Conservation (phyloP, 2,113 vertebrate genomes). For the Peromyscus polionotus region DNA sequence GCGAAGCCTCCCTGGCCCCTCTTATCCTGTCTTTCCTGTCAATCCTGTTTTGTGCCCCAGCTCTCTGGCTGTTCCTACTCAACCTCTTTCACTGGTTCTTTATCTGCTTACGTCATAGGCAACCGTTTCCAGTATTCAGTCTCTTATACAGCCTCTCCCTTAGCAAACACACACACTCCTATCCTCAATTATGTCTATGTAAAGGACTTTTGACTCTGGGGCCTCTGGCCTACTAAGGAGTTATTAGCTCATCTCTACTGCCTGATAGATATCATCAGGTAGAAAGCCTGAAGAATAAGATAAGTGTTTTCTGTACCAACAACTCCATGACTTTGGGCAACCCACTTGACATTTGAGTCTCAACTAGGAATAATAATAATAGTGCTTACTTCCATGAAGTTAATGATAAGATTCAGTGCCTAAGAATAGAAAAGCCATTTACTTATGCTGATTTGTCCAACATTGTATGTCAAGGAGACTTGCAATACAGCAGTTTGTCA, state of each 20-base stretch:
- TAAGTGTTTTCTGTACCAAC: not conserved
- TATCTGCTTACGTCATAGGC: not conserved
- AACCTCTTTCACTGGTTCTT: not conserved
- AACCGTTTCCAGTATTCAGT: not conserved
- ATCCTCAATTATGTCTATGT: not conserved
- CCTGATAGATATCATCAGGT: not conserved
- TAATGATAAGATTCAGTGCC: not conserved
- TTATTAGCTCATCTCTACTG: not conserved
- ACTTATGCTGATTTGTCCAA: slow-evolving; percentile 15
- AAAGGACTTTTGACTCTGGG: not conserved
- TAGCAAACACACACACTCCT: not conserved
- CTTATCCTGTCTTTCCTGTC: not conserved
- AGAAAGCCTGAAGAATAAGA: not conserved
- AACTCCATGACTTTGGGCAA: not conserved
- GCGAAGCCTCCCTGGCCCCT: not conserved
- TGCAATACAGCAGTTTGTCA: not conserved
- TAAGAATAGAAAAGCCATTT: not conserved
- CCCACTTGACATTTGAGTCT: not conserved
- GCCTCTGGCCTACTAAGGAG: not conserved
- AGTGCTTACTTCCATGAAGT: not conserved
- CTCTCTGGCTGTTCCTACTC: not conserved
- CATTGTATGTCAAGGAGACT: not conserved
- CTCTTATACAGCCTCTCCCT: not conserved
- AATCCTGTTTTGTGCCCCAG: not conserved
- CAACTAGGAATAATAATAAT: not conserved